Evolutionary conservation across 2,797 vertebrate genomes (phyloP).

Genomic region (Sarcophilus harrisii): DNA sequence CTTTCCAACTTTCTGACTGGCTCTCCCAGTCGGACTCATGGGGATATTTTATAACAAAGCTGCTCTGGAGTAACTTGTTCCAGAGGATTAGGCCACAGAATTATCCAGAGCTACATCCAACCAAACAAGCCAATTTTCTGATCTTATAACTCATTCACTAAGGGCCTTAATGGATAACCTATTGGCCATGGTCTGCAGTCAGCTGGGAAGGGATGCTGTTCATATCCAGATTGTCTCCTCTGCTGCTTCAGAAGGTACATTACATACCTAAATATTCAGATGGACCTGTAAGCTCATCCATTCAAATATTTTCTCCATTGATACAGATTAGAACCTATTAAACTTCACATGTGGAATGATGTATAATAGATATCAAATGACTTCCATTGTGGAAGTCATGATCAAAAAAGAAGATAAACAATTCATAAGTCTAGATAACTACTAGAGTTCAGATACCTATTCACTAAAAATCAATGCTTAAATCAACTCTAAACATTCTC

Average conservation of each 20-base stretch:
- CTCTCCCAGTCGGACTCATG: not conserved
- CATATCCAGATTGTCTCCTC: not conserved
- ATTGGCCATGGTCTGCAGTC: not conserved
- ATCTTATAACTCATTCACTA: not conserved
- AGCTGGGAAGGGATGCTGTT: not conserved
- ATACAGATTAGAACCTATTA: not conserved
- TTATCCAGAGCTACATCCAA: not conserved
- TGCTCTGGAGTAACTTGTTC: not conserved
- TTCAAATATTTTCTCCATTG: not conserved
- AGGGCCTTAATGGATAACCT: not conserved
- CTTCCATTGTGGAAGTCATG: not conserved
- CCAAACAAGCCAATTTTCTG: not conserved
- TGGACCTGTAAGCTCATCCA: not conserved
- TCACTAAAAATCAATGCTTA: not conserved
- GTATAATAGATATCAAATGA: not conserved
- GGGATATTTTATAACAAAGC: not conserved
- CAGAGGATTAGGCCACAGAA: conserved; percentile 16
- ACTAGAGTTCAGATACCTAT: not conserved
- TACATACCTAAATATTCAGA: not conserved
- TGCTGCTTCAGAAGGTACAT: not conserved
- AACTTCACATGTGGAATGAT: not conserved
- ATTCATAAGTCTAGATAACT: not conserved
- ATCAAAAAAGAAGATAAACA: not conserved
- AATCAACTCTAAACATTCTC: not conserved
- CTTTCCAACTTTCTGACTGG: not conserved